Percentiles rank a stretch among this genome's conserved stretches.
Evolutionary conservation across 2,113 vertebrate genomes (phyloP).

Genomic region (Corythoichthys haematopterus): DNA sequence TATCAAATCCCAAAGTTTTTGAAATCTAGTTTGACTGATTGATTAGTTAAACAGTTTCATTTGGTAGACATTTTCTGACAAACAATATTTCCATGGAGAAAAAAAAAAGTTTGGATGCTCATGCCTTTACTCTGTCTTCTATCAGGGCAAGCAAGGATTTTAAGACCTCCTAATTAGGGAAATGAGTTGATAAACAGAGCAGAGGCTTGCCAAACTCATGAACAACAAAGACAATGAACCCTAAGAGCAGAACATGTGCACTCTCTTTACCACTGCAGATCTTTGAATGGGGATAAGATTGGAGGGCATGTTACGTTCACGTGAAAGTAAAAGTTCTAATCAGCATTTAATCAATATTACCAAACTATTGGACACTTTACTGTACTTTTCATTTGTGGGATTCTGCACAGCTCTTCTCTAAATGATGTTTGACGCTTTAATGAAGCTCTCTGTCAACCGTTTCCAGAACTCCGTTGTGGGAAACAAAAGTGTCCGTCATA

Average conservation of each 20-base stretch:
- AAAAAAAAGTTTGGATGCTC: no score
- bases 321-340: not conserved
- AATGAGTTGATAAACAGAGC: not conserved
- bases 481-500: constrained; percentile 53
- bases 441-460: not conserved
- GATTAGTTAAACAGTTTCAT: no score
- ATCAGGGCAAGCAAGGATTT: not conserved
- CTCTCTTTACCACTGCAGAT: not conserved
- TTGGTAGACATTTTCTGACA: no score
- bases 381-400: not conserved
- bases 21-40: no score
- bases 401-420: not conserved
- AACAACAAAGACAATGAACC: not conserved
- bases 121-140: no score
- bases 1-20: no score
- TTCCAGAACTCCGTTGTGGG: not conserved
- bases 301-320: not conserved
- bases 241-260: not conserved
- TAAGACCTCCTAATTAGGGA: not conserved
- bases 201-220: not conserved
- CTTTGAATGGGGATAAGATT: not conserved
- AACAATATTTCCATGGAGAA: no score
- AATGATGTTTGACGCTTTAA: not conserved
- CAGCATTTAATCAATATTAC: not conserved
- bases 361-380: not conserved